phyloP scores from a whole-genome alignment of 2,113 vertebrate species.

The Neogale vison region DNA sequence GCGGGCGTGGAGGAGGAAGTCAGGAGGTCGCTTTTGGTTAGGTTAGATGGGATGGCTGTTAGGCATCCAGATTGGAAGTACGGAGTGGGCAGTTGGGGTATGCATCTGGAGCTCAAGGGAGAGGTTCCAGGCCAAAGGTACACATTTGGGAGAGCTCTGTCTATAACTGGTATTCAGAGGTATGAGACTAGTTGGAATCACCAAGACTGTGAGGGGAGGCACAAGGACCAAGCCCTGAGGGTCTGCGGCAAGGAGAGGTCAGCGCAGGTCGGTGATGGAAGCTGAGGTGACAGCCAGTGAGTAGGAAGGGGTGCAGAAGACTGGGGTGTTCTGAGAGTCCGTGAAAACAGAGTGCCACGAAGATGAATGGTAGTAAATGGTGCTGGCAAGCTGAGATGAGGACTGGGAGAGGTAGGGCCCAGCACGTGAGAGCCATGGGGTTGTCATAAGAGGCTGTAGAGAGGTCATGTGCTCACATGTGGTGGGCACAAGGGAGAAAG shows the following conservation, averaged over 20 bases:
- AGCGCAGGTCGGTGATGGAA: background rate
- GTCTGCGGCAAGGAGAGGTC: background rate
- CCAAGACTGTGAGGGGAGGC: background rate
- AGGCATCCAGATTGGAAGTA: background rate
- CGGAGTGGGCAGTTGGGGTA: background rate
- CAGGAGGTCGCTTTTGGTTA: background rate
- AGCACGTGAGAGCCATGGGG: accelerated
- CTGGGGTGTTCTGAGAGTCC: background rate
- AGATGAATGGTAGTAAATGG: background rate
- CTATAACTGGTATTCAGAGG: background rate
- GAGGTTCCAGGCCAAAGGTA: background rate
- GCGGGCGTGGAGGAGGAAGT: background rate
- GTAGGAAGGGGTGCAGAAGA: background rate
- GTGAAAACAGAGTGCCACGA: background rate
- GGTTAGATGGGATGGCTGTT: background rate
- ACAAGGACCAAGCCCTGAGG: background rate
- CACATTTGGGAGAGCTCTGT: background rate
- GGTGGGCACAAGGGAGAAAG: background rate
- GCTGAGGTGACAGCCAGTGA: background rate
- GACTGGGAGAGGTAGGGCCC: background rate
- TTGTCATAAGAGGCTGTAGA: background rate
- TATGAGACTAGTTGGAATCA: background rate
- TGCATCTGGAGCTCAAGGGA: background rate
- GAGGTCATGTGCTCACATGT: background rate
- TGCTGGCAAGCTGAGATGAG: background rate